These are phyloP conservation scores for Eulemur rufifrons DNA, from an alignment of 2,113 vertebrate genomes.

Conservation along the genomic window DNA sequence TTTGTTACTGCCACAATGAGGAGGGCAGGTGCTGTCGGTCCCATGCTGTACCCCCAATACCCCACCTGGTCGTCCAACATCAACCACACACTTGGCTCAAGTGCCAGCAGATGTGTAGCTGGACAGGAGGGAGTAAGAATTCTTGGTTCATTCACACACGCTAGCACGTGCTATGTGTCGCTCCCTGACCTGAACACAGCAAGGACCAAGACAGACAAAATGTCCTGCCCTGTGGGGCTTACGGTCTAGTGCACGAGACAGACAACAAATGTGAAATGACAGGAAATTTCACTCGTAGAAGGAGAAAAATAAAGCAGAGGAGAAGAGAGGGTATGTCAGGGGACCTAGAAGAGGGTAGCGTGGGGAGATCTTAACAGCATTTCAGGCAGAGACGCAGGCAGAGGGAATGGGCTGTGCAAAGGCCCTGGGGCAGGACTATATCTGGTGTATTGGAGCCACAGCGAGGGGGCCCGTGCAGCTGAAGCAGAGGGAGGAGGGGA, in stretches of 20 bases:
- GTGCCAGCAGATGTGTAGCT: too few relatives aligned
- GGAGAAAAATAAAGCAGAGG: neutral
- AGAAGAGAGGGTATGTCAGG: accelerated
- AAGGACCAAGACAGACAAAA: neutral
- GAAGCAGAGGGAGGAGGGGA: neutral
- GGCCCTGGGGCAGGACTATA: neutral
- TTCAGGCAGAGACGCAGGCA: neutral
- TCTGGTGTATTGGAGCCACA: neutral
- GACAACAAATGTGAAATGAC: accelerated
- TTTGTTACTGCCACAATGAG: neutral
- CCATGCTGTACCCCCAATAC: accelerated
- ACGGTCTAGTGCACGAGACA: neutral
- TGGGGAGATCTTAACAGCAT: too few relatives aligned
- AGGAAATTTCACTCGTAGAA: neutral
- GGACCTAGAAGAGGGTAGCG: neutral
- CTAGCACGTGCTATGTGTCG: neutral
- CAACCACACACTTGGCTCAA: accelerated
- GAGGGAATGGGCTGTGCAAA: neutral
- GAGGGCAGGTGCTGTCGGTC: accelerated
- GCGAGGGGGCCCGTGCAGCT: accelerated
- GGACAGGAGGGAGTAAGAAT: neutral
- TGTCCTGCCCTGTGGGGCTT: too few relatives aligned
- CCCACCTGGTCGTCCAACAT: neutral
- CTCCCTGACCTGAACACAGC: neutral
- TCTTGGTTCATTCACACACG: neutral